phyloP scores from a whole-genome alignment of 2,797 vertebrate species.

The Mareca penelope region DNA sequence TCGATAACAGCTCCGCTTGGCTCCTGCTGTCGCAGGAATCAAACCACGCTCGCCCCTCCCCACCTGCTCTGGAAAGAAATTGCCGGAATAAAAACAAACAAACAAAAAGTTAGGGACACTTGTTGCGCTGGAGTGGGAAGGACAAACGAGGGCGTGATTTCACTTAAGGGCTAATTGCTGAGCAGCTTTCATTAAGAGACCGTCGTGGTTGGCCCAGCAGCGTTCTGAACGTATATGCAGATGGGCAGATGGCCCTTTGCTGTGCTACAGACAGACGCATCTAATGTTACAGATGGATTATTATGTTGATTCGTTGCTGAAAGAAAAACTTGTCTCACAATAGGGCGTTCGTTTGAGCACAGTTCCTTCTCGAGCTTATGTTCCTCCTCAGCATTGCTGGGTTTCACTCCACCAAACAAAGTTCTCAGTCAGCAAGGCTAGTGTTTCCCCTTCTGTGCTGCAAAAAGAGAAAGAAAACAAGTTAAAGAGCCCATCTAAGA shows the following conservation, averaged over 20 bases:
- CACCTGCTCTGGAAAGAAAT: background rate
- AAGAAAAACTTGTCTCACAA: slow-evolving; percentile 63
- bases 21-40: slow-evolving; percentile 59
- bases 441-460: slow-evolving; percentile 10
- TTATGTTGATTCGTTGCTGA: slow-evolving; percentile 55
- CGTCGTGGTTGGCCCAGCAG: slow-evolving; percentile 4
- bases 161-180: slow-evolving; percentile 54
- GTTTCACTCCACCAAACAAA: background rate
- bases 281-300: slow-evolving; percentile 71
- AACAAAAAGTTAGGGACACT: slow-evolving; percentile 56
- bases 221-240: slow-evolving; percentile 56
- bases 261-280: slow-evolving; percentile 24
- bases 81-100: slow-evolving; percentile 35
- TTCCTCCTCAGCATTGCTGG: slow-evolving; percentile 1
- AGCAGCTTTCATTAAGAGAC: slow-evolving; percentile 57
- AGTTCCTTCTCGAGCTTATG: background rate
- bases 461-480: background rate
- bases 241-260: slow-evolving; percentile 72
- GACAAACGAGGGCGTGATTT: slow-evolving; percentile 33
- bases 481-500: background rate
- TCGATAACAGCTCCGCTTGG: slow-evolving; percentile 35
- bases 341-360: slow-evolving; percentile 6
- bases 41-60: background rate
- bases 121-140: slow-evolving; percentile 39
- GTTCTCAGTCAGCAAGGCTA: background rate